Evolutionary conservation across 2,797 vertebrate species (phyloP).

Genomic region (Girardinus metallicus): DNA sequence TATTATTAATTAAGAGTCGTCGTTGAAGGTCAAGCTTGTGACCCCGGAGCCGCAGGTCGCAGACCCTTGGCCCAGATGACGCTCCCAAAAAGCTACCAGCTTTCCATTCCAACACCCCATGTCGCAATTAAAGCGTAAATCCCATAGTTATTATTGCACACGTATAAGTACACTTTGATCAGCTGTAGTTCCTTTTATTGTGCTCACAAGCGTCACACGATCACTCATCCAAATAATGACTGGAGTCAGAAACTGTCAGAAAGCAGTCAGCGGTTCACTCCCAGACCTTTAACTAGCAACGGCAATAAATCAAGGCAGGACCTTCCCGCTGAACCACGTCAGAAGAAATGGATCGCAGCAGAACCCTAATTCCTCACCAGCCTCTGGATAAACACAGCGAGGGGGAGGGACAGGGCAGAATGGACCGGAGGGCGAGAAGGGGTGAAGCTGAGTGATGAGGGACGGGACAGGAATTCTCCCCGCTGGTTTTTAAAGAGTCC

Average conservation of each 20-base stretch:
- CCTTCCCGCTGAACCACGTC: constrained; percentile 70
- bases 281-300: constrained; percentile 61
- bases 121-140: not conserved
- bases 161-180: constrained; percentile 18
- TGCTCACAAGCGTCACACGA: not conserved
- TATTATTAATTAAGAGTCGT: too few relatives aligned
- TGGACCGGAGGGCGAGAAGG: constrained; percentile 23
- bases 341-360: constrained; percentile 65
- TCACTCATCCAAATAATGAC: constrained; percentile 7
- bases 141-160: not conserved
- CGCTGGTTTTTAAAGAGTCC: constrained; percentile 12
- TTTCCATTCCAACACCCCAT: not conserved
- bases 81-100: not conserved
- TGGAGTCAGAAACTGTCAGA: constrained; percentile 21
- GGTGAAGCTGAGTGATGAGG: constrained; percentile 43
- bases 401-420: constrained; percentile 23
- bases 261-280: constrained; percentile 11
- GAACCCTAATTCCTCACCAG: constrained; percentile 70
- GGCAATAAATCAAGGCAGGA: constrained; percentile 71
- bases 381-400: constrained; percentile 65
- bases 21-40: too few relatives aligned
- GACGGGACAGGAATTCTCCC: constrained; percentile 57
- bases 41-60: too few relatives aligned
- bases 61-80: not conserved
- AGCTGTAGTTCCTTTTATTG: constrained; percentile 8